A percentile compares a stretch with the other conserved stretches of the same genome.
Conservation (phyloP, 2,888 invertebrate genomes). For the Smittia aterrima region DNA sequence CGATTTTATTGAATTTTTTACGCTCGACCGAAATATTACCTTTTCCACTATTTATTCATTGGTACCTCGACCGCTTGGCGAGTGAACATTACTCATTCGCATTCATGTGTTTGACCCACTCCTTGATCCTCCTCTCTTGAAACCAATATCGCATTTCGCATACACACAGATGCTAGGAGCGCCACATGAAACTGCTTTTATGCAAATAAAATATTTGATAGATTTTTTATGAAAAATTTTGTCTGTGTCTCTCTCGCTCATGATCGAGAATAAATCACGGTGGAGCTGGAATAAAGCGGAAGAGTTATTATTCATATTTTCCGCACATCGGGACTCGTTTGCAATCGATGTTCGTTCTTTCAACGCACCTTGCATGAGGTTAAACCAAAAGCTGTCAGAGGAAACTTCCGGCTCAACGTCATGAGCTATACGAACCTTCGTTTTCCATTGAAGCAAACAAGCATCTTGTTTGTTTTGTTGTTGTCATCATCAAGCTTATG, state of each 20-base stretch:
- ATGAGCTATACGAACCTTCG: too few species aligned
- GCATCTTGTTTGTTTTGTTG: too few species aligned
- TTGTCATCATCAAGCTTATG: too few species aligned
- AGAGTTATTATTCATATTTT: conserved; percentile 26
- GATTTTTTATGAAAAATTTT: background rate
- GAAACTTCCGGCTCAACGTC: too few species aligned
- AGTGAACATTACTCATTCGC: conserved; percentile 9
- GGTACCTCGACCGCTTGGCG: background rate
- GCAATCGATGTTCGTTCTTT: background rate
- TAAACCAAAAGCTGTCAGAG: too few species aligned
- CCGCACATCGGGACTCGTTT: background rate
- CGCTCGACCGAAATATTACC: background rate
- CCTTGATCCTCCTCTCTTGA: background rate
- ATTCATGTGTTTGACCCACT: background rate
- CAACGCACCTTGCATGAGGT: too few species aligned
- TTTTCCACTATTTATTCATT: conserved; percentile 10
- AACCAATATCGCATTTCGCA: background rate
- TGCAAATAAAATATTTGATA: conserved; percentile 10
- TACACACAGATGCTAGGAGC: background rate
- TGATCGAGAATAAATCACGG: background rate
- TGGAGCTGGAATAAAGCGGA: background rate
- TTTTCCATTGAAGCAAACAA: too few species aligned
- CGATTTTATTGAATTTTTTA: conserved; percentile 19
- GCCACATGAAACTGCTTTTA: background rate
- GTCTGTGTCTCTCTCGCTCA: background rate